Base-by-base conservation (phyloP, 2,888 invertebrate genomes). In the Sclerodermus sp. region DNA sequence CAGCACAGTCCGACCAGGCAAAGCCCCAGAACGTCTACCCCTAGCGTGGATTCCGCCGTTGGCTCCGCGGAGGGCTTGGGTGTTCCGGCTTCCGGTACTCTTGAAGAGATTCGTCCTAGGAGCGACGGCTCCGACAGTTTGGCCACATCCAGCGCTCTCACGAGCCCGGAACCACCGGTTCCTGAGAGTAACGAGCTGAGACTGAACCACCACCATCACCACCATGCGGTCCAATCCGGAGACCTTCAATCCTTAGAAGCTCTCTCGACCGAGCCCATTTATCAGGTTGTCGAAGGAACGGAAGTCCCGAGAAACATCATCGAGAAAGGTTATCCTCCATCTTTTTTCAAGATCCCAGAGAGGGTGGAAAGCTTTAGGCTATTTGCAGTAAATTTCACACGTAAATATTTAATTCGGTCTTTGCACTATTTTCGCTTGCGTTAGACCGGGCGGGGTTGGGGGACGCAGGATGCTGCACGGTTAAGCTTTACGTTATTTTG, bases 1-100 rank as follows among this genome's bases (percentile, higher is more conserved):
- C 73, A 58, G 74, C 78, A 58, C 76, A 81, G 70, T 66, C 71
- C 45, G 73, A 67, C 62, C 57, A 69, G 64, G 13, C 66, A 69
- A 36, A 74, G 72, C 32, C 73, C 73, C 12, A 60, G 74, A 44
- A 70, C 70, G 2, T 84, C 84, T 30, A 82, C 83, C 10, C 84
- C 84, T 30, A 84, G 82, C 49, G 80, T 82, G 15, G 85, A 85
- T 68, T 85, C 85, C 12, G 84, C 84, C 9, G 85, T 84, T 15
- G 84, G 84, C 1, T 84, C 84, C 1, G 84, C 83, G 60, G 84
- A 84, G 64, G 84, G 84, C 13, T 69, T 83, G 40, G 74, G 72
- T 9, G 55, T 53, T 42, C 55, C 64, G 14, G 64, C 58, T 38
- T 13, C 36, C 17, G 54, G 63, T 17, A 62, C 57, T 10, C 58